Percentiles rank a stretch among this genome's conserved stretches.
These are phyloP conservation scores for Cariama cristata DNA, from an alignment of 2,113 vertebrate genomes.

Conservation along the genomic window DNA sequence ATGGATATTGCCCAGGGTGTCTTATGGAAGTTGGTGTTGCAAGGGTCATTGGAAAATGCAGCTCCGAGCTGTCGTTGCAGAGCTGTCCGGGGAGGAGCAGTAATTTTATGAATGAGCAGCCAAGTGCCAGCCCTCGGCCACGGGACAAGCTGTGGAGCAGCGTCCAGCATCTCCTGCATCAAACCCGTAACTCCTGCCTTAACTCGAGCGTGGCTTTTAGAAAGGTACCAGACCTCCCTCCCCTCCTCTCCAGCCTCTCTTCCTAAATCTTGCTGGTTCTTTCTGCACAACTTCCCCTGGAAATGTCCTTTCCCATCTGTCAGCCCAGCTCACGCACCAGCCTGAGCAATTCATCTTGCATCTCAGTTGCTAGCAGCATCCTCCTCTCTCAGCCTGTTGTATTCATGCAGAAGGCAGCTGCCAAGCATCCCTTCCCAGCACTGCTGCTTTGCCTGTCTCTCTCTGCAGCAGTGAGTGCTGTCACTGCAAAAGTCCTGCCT, in stretches of 20 bases:
- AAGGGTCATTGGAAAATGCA: neutral
- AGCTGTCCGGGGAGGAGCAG: neutral
- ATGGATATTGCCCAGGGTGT: neutral
- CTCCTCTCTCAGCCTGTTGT: neutral
- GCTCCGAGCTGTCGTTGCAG: neutral
- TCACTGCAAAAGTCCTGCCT: neutral
- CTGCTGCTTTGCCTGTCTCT: neutral
- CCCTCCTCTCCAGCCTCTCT: neutral
- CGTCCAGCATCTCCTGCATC: neutral
- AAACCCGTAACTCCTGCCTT: neutral
- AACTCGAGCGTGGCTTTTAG: accelerated
- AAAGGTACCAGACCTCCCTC: neutral
- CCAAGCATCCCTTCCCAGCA: neutral
- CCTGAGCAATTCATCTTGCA: neutral
- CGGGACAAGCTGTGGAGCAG: neutral
- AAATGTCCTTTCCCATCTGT: neutral
- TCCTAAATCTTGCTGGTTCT: neutral
- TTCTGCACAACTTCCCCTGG: neutral
- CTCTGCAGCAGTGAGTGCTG: neutral
- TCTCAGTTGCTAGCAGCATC: neutral
- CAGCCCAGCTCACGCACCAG: neutral
- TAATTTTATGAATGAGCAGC: constrained; percentile 27
- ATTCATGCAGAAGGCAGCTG: neutral
- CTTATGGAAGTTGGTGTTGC: accelerated
- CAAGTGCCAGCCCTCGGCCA: neutral